Base-by-base conservation (phyloP, 2,113 vertebrate species). In the Mionectes macconnelli region DNA sequence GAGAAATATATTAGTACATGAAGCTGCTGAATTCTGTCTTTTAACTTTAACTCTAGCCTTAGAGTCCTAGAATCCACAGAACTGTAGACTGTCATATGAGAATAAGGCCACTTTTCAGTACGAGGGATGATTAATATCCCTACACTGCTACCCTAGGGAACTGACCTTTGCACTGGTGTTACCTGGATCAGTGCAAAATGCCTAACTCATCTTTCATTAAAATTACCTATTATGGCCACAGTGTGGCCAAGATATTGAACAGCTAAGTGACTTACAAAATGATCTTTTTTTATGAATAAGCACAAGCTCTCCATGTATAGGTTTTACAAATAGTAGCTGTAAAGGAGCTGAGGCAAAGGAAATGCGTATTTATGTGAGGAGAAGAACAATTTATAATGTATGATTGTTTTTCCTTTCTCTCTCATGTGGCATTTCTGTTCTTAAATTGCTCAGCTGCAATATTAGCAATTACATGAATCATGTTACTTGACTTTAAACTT, bases 401-500 rank as follows among this genome's bases (percentile, higher is more conserved):
- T 60, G 12, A 37, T 90, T 95, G 75, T 94, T 96, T 95, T 94
- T 87, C 68, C 47, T 80, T 95, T 80, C 44, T 77, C 30, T 27
- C 35, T 49, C 87, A 85, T 9, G 8, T 92, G 90, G 49, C 49
- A 45, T 81, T 50, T 96, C 35, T 87, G 42, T 55, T 95, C 64
- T 89, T 94, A 95, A 97, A 97, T 93, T 97, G 67, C 28, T 96
- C 16, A 13, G 49, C 52, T 94, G 52, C 82, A 96, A 95, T 93
- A 86, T 95, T 96, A 96, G 55, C 78, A 97, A 96, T 96, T 97
- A 95, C 19, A 77, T 97, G 91, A 97, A 91, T 97, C 90, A 93
- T 75, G 25, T 44, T 76, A 91, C 10, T 6, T 87, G 62, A 81
- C 95, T 96, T 96, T 96, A 96, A 95, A 50, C 83, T 97, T 95